phyloP scores from a whole-genome alignment of 2,797 vertebrate species.

The Leptatherina wallacei region DNA sequence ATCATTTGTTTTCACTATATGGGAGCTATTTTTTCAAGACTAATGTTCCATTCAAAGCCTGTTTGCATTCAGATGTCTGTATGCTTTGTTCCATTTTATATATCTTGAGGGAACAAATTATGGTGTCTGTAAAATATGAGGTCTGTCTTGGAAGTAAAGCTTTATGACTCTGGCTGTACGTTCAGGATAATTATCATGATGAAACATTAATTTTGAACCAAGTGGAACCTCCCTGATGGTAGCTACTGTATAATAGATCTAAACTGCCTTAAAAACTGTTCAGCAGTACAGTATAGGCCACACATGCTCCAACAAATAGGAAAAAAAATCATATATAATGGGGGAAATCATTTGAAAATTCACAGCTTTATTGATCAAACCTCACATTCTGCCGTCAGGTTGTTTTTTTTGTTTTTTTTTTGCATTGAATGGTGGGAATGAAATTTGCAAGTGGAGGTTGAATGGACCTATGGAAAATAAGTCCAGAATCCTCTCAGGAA shows the following conservation, averaged over 20 bases:
- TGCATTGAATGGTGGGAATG: background rate
- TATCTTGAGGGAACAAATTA: too few relatives aligned
- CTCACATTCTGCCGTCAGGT: background rate
- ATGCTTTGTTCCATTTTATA: too few relatives aligned
- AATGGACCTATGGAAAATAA: background rate
- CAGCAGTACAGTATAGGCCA: too few relatives aligned
- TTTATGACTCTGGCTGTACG: background rate
- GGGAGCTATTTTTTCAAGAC: too few relatives aligned
- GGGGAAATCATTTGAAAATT: too few relatives aligned
- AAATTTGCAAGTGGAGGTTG: background rate
- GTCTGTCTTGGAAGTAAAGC: background rate
- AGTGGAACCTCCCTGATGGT: background rate
- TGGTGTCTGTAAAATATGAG: too few relatives aligned
- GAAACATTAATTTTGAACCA: background rate
- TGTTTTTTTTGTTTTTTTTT: background rate
- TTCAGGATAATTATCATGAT: background rate
- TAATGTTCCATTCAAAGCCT: too few relatives aligned
- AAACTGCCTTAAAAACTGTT: background rate
- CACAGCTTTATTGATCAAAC: background rate
- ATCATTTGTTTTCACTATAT: too few relatives aligned
- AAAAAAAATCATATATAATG: too few relatives aligned
- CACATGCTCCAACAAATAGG: too few relatives aligned
- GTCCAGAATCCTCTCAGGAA: constrained; percentile 20
- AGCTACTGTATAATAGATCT: background rate
- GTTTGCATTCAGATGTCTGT: too few relatives aligned